These are phyloP conservation scores for Nymphicus hollandicus DNA, from an alignment of 2,113 vertebrate genomes.

Conservation along the genomic window DNA sequence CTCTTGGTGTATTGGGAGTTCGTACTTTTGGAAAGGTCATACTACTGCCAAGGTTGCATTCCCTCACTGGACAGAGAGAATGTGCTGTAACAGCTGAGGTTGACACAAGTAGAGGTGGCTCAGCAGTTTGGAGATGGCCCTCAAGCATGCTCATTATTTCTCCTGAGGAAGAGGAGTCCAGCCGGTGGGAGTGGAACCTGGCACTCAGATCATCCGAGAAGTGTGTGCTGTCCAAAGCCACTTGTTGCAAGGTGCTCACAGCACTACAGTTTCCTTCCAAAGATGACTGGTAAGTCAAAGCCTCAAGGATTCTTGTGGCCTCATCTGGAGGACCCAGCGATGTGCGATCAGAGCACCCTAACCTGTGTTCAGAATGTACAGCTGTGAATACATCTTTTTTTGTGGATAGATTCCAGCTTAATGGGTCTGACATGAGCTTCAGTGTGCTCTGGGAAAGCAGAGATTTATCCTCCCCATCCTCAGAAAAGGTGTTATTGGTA, in stretches of 20 bases:
- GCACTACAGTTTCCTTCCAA: background rate
- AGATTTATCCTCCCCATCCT: background rate
- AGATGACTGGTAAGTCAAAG: conserved; percentile 9
- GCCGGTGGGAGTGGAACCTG: conserved; percentile 78
- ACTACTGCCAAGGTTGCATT: conserved; percentile 72
- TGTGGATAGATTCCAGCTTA: conserved; percentile 8
- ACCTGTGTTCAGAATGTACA: background rate
- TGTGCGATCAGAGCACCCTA: background rate
- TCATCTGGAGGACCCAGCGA: background rate
- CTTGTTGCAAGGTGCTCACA: background rate
- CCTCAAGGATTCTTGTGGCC: conserved; percentile 6
- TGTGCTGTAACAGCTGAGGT: conserved; percentile 4
- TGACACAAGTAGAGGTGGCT: conserved; percentile 47
- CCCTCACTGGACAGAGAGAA: conserved; percentile 1
- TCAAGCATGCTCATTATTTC: conserved; percentile 69
- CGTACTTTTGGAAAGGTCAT: conserved; percentile 87
- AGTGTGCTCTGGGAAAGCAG: conserved; percentile 9
- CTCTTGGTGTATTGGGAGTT: conserved; percentile 78
- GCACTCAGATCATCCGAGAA: conserved; percentile 79
- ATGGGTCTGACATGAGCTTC: conserved; percentile 18
- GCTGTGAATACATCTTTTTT: background rate
- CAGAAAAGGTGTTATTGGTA: background rate
- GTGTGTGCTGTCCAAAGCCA: conserved; percentile 18
- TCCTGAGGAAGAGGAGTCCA: conserved; percentile 79
- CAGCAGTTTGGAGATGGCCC: conserved; percentile 29